A percentile compares a stretch with the other conserved stretches of the same genome.
phyloP scores from a whole-genome alignment of 2,113 vertebrate species.

The Platycercus adscitus region DNA sequence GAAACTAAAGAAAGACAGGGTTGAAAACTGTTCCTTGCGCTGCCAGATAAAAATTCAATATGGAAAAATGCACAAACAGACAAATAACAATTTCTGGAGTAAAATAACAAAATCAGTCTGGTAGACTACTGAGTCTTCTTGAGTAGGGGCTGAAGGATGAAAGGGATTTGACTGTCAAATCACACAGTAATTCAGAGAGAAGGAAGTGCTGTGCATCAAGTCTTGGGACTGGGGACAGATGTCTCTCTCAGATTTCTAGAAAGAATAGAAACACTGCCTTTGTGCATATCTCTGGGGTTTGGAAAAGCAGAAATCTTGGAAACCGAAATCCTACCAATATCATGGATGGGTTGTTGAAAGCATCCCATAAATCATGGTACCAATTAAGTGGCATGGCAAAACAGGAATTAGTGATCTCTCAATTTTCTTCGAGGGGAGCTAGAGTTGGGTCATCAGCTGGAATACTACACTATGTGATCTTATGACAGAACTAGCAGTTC shows the following conservation, averaged over 20 bases:
- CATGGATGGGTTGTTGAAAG: not conserved
- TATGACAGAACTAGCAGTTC: not conserved
- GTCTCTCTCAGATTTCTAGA: conserved; percentile 16
- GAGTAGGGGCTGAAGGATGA: not conserved
- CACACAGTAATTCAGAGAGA: not conserved
- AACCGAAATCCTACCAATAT: not conserved
- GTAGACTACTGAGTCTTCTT: not conserved
- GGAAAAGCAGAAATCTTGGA: not conserved
- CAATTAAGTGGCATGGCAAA: not conserved
- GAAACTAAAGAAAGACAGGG: conserved; percentile 48
- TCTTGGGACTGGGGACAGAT: not conserved
- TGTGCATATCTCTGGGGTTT: not conserved
- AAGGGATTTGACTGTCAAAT: not conserved
- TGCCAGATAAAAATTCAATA: conserved; percentile 36
- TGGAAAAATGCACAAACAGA: conserved; percentile 13
- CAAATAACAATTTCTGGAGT: not conserved
- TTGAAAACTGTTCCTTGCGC: conserved; percentile 28
- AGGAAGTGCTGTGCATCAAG: not conserved
- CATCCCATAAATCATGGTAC: not conserved
- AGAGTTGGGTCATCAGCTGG: not conserved
- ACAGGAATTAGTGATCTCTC: not conserved
- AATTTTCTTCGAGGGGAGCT: not conserved
- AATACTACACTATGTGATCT: not conserved
- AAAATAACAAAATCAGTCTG: not conserved
- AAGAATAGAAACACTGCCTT: not conserved